phyloP scores from a whole-genome alignment of 2,888 invertebrate species.

The Oxycera nigricornis region DNA sequence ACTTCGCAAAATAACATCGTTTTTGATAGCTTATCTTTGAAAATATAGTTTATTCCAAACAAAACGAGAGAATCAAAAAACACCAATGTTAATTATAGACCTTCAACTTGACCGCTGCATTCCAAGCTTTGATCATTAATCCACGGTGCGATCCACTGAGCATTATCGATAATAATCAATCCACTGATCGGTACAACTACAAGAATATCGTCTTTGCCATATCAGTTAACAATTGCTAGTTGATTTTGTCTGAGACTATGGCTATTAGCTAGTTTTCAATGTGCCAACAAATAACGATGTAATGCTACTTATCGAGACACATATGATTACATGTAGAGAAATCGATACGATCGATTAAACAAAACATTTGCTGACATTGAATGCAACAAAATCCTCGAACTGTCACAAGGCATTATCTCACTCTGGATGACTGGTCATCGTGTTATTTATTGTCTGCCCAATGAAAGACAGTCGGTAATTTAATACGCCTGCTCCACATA shows the following conservation, averaged over 20 bases:
- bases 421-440: neutral
- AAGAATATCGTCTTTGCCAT: neutral
- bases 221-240: neutral
- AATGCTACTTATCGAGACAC: neutral
- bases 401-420: conserved; percentile 9
- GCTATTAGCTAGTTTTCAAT: neutral
- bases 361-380: conserved; percentile 20
- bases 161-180: too few relatives aligned
- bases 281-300: neutral
- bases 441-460: neutral
- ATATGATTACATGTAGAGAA: neutral
- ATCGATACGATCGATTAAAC: conserved; percentile 5
- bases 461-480: conserved; percentile 2
- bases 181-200: neutral
- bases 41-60: too few relatives aligned
- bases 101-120: too few relatives aligned
- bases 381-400: conserved; percentile 24
- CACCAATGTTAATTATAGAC: too few relatives aligned
- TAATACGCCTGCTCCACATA: conserved; percentile 24
- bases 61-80: too few relatives aligned
- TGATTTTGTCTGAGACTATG: neutral
- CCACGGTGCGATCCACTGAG: too few relatives aligned
- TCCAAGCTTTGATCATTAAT: too few relatives aligned
- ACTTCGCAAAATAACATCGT: too few relatives aligned
- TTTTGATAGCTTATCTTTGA: too few relatives aligned